phyloP scores from a whole-genome alignment of 2,113 vertebrate genomes.

The Thymallus thymallus region DNA sequence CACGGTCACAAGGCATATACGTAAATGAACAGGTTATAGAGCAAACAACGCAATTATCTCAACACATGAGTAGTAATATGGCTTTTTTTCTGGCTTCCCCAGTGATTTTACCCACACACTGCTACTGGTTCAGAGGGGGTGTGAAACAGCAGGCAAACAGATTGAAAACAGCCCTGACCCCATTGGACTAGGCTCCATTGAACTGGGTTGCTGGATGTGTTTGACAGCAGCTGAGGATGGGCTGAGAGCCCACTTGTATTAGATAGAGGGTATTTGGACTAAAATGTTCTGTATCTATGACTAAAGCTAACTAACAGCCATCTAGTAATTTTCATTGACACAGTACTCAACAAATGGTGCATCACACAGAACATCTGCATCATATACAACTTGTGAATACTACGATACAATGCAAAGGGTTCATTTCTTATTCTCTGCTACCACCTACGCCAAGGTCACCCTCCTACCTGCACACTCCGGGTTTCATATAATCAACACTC shows the following conservation, averaged over 20 bases:
- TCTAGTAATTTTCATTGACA: no score
- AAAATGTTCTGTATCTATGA: neutral
- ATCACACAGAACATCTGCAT: no score
- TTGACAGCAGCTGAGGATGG: neutral
- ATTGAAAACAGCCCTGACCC: slow-evolving; percentile 37
- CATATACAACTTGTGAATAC: slow-evolving; percentile 35
- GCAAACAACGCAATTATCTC: no score
- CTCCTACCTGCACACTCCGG: slow-evolving; percentile 69
- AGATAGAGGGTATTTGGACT: neutral
- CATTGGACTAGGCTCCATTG: slow-evolving; percentile 14
- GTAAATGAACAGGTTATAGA: no score
- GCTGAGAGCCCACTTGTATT: neutral
- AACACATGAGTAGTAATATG: no score
- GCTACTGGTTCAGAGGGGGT: neutral
- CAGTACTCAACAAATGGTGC: neutral
- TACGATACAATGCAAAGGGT: slow-evolving; percentile 39
- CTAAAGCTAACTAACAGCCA: neutral
- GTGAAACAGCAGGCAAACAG: slow-evolving; percentile 32
- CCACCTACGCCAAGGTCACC: slow-evolving; percentile 70
- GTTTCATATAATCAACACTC: slow-evolving; percentile 62
- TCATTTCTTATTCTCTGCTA: slow-evolving; percentile 57
- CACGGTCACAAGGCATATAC: no score
- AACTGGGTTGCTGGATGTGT: no score
- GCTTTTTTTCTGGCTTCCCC: no score
- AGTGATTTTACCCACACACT: no score